phyloP scores from a whole-genome alignment of 2,888 invertebrate species.

The Hyppa rectilinea region DNA sequence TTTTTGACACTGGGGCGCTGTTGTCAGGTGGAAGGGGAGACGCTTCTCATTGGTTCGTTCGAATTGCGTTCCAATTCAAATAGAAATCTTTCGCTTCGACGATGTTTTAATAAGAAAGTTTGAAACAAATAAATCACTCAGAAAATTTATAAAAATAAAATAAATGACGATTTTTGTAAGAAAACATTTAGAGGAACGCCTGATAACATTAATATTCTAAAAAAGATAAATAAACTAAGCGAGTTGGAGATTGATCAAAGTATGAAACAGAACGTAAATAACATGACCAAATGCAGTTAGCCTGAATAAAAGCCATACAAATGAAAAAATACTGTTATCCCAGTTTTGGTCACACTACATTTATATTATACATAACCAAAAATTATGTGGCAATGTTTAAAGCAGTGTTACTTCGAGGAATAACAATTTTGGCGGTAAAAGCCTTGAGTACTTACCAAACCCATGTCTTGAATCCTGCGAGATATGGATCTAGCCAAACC shows the following conservation, averaged over 20 bases:
- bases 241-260: neutral
- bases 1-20: conserved; percentile 87
- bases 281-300: conserved; percentile 72
- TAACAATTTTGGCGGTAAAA: conserved; percentile 80
- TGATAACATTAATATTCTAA: neutral
- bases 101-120: neutral
- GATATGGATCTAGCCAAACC: conserved; percentile 92
- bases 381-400: conserved; percentile 66
- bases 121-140: conserved; percentile 1
- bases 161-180: neutral
- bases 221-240: neutral
- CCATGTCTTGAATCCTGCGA: conserved; percentile 93
- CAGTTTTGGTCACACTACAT: conserved; percentile 65
- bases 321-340: conserved; percentile 60
- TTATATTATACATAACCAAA: conserved; percentile 76
- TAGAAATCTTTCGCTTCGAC: conserved; percentile 30
- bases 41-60: conserved; percentile 76
- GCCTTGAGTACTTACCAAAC: conserved; percentile 91
- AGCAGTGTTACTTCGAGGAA: conserved; percentile 36
- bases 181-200: neutral
- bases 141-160: conserved; percentile 10
- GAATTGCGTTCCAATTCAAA: conserved; percentile 77
- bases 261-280: conserved; percentile 75
- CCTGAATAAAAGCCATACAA: conserved; percentile 44
- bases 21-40: conserved; percentile 78